Conservation (phyloP, 2,113 vertebrate species). For the Cettia cetti region DNA sequence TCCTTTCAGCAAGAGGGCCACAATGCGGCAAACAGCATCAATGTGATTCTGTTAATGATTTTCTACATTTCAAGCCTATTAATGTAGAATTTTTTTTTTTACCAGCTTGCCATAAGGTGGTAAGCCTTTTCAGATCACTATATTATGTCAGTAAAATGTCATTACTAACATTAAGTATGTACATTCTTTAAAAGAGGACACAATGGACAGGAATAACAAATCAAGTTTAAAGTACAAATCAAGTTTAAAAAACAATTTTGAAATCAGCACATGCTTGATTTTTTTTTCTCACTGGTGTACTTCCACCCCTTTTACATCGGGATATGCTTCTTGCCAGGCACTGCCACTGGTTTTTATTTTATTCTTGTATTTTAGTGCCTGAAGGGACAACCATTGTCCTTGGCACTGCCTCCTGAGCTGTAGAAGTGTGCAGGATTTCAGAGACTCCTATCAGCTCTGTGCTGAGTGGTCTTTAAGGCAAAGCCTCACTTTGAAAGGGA, state of each 20-base stretch:
- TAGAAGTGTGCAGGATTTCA: background rate
- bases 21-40: background rate
- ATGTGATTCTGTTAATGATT: background rate
- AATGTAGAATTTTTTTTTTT: background rate
- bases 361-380: background rate
- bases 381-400: background rate
- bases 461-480: background rate
- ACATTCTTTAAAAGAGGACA: background rate
- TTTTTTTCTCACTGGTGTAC: background rate
- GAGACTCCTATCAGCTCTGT: background rate
- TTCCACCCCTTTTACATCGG: background rate
- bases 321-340: background rate
- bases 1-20: background rate
- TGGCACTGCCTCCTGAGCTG: background rate
- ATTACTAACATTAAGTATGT: background rate
- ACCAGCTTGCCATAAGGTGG: background rate
- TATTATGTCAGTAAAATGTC: background rate
- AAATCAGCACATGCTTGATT: background rate
- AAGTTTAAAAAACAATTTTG: background rate
- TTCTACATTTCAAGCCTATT: background rate
- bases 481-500: constrained; percentile 2
- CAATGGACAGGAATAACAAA: background rate
- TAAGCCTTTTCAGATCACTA: background rate
- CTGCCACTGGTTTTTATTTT: background rate
- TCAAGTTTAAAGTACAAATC: background rate